Conservation (phyloP, 1,140 invertebrate species). For the Lordiphosa mommai region DNA sequence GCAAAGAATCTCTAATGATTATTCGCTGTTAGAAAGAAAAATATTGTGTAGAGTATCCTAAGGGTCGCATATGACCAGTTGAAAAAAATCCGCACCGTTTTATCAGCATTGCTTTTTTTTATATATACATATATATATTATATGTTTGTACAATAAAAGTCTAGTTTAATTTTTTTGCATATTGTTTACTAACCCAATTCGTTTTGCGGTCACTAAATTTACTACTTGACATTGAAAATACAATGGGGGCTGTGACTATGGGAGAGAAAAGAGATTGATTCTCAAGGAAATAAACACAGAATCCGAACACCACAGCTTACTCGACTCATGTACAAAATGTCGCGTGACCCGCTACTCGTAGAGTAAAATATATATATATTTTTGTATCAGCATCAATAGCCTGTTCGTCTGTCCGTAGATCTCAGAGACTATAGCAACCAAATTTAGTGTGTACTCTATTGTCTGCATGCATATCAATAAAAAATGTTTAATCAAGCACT, state of each 20-base stretch:
- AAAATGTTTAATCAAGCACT: too few relatives aligned
- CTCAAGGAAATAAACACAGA: neutral
- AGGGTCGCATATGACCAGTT: neutral
- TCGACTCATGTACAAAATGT: too few relatives aligned
- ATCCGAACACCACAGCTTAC: too few relatives aligned
- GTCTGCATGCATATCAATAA: too few relatives aligned
- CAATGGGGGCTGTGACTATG: constrained; percentile 19
- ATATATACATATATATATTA: constrained; percentile 16
- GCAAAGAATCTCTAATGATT: too few relatives aligned
- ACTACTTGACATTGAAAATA: constrained; percentile 58
- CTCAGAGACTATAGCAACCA: too few relatives aligned
- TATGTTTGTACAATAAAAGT: constrained; percentile 9
- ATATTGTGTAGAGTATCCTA: constrained; percentile 3
- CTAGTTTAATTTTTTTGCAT: constrained; percentile 38
- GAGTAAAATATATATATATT: too few relatives aligned
- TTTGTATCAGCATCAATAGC: too few relatives aligned
- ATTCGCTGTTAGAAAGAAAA: too few relatives aligned
- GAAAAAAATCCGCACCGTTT: neutral
- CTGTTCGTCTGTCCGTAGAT: too few relatives aligned
- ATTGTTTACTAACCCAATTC: constrained; percentile 60
- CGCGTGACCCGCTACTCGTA: too few relatives aligned
- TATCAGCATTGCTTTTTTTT: constrained; percentile 17
- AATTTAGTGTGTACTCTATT: too few relatives aligned
- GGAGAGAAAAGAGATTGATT: neutral
- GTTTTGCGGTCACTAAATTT: constrained; percentile 52